Percentiles rank a stretch among this genome's conserved stretches.
phyloP scores from a whole-genome alignment of 2,888 invertebrate species.

The Pandemis corylana region DNA sequence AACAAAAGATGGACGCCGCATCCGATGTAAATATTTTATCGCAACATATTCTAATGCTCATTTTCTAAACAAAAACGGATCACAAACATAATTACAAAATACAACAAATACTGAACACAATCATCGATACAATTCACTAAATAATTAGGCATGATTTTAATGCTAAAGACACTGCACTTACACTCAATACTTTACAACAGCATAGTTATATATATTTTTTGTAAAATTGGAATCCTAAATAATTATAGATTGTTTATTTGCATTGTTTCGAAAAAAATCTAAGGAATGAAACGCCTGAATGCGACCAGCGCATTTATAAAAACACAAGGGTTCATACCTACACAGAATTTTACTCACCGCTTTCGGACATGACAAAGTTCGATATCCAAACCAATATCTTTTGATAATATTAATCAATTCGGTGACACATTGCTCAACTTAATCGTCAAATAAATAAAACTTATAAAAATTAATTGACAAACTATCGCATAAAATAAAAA shows the following conservation, averaged over 20 bases:
- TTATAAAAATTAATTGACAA: neutral
- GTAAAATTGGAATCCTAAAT: neutral
- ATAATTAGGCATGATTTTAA: neutral
- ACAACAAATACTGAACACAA: neutral
- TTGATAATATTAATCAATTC: neutral
- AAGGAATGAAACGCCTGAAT: neutral
- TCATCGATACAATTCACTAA: neutral
- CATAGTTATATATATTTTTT: neutral
- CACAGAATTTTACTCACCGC: no score
- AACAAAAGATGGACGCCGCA: neutral
- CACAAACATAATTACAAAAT: conserved; percentile 4
- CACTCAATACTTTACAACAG: neutral
- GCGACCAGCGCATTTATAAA: conserved; percentile 20
- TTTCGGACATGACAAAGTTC: no score
- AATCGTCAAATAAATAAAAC: conserved; percentile 6
- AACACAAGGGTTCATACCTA: no score
- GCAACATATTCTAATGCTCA: neutral
- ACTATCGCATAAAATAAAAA: neutral
- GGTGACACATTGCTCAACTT: neutral
- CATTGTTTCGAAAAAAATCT: neutral
- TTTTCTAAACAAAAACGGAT: neutral
- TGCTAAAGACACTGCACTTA: neutral
- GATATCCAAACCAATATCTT: no score
- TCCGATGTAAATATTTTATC: neutral
- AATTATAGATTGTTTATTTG: neutral